Evolutionary conservation across 1,140 invertebrate species (phyloP), one percentile per base, ranked within the genome.

Genomic region (Bombus sylvicola): DNA sequence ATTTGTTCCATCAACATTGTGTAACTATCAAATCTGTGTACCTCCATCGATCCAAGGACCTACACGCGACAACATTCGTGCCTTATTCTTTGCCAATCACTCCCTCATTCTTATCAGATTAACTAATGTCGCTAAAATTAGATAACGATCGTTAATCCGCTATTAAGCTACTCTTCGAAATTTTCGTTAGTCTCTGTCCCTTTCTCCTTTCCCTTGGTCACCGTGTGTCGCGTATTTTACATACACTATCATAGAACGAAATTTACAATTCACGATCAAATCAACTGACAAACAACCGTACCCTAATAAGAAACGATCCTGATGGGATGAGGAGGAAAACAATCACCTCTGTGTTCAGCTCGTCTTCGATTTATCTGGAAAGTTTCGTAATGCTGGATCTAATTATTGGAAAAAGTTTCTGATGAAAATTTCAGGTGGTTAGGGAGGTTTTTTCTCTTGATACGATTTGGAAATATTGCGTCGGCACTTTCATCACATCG

Each of bases 401-500:
- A 37, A 39, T n/a, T 25, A 25, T 73, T 68, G 43, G 71, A 71
- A 71, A 13, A 71, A 37, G 62, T 87, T 28, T 83, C 43, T 31
- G 41, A 88, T 25, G 59, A 64, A 43, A 57, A 18, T 47, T 87
- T 41, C 34, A 64, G 31, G 37, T 68, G n/a, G 13, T 28, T 43
- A 43, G 25, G 25, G 34, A 68, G 34, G 15, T 34, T 34, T 15
- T 25, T 25, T 15, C 28, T 41, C 22, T 53, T 81, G 78, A 76
- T 75, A 80, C 87, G 88, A 93, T 92, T 92, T 92, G 91, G 90
- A 93, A 92, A 93, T 92, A 90, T 92, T 91, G 89, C 88, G 69
- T 75, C 79, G 87, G 81, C 92, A 89, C 85, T 88, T 57, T 87
- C 86, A 91, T 93, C 89, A 91, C 91, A 92, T 91, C 83, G 73